These are phyloP conservation scores for Thalassarche chlororhynchos DNA, from an alignment of 2,113 vertebrate genomes.

Conservation along the genomic window DNA sequence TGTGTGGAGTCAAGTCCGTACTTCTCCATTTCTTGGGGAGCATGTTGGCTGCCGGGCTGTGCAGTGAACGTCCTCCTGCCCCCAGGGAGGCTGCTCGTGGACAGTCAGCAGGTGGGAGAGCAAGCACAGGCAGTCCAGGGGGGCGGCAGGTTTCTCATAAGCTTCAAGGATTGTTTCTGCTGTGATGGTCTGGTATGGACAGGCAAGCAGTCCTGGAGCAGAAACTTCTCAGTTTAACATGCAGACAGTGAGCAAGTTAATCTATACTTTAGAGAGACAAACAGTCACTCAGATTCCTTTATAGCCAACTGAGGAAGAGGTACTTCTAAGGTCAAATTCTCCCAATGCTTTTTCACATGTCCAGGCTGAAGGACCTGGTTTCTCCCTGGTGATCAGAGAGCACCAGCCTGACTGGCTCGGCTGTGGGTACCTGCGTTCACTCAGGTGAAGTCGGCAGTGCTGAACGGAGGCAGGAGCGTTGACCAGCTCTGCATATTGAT, in stretches of 20 bases:
- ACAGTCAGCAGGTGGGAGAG: not conserved
- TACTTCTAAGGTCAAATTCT: not conserved
- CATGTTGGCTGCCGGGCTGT: not conserved
- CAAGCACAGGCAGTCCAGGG: not conserved
- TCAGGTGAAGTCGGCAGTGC: not conserved
- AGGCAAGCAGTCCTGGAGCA: not conserved
- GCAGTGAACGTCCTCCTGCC: not conserved
- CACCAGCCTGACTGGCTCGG: not conserved
- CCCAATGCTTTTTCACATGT: not conserved
- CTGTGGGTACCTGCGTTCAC: not conserved
- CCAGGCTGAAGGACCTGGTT: not conserved
- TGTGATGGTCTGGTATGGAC: not conserved
- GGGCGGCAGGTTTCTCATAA: not conserved
- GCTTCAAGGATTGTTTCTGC: not conserved
- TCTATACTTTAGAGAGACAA: not conserved
- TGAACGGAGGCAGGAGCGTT: not conserved
- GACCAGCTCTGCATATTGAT: not conserved
- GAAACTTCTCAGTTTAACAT: not conserved
- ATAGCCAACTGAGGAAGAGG: not conserved
- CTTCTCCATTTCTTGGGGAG: not conserved
- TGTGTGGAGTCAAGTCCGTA: accelerated
- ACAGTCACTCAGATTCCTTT: not conserved
- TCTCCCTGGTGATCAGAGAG: not conserved
- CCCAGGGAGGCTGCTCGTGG: not conserved
- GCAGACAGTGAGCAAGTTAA: not conserved